These are phyloP conservation scores for Hetaerina titia DNA, from an alignment of 2,888 invertebrate species.

Conservation along the genomic window DNA sequence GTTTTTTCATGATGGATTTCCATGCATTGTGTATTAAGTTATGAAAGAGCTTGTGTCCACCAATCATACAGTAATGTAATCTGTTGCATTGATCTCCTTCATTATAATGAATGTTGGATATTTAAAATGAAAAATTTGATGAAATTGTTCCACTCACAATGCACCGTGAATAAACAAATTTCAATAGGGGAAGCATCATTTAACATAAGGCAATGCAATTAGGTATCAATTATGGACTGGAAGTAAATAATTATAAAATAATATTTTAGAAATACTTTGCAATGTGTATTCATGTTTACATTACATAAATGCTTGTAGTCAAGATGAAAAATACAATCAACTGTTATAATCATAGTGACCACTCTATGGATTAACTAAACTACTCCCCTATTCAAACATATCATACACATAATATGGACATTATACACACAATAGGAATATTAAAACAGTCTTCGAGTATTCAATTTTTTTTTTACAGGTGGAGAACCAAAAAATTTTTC, in stretches of 20 bases:
- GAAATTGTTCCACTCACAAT: no score
- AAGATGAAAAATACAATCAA: slow-evolving; percentile 65
- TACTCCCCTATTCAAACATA: slow-evolving; percentile 60
- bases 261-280: slow-evolving; percentile 43
- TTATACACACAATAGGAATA: slow-evolving; percentile 66
- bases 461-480: slow-evolving; percentile 40
- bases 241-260: neutral
- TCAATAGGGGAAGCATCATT: no score
- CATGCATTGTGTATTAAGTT: no score
- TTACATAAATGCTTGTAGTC: slow-evolving; percentile 66
- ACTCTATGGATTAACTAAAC: slow-evolving; percentile 63
- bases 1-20: no score
- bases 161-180: no score
- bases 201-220: no score
- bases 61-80: no score
- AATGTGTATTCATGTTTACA: slow-evolving; percentile 64
- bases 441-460: slow-evolving; percentile 67
- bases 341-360: slow-evolving; percentile 64
- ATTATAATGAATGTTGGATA: no score
- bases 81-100: no score
- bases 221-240: no score
- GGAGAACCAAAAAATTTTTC: slow-evolving; percentile 23
- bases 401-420: slow-evolving; percentile 66
- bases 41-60: no score
- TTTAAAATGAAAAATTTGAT: no score